A percentile compares a stretch with the other conserved stretches of the same genome.
Evolutionary conservation across 2,797 vertebrate genomes (phyloP).

Genomic region (Moxostoma hubbsi): DNA sequence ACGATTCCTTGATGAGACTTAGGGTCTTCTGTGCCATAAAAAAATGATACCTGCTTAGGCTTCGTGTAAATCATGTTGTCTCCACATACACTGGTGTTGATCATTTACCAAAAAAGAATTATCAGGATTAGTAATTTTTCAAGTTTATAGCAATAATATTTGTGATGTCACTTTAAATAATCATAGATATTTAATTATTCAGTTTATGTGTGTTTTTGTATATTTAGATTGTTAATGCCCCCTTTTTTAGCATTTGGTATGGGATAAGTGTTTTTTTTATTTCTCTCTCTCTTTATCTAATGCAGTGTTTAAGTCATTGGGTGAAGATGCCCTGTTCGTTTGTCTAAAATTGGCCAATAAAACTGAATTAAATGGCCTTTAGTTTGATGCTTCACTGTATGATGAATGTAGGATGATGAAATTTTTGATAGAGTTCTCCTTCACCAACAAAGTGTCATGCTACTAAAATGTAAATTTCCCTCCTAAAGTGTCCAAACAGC

Average conservation of each 20-base stretch:
- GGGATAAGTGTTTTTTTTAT: not conserved
- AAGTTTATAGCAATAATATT: too few species aligned
- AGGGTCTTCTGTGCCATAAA: conserved; percentile 25
- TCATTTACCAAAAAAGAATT: not conserved
- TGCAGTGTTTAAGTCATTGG: not conserved
- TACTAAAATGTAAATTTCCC: not conserved
- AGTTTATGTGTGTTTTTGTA: not conserved
- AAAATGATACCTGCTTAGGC: not conserved
- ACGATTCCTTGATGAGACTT: conserved; percentile 74
- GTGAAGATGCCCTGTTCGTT: too few species aligned
- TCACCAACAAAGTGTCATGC: not conserved
- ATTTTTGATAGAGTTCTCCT: too few species aligned
- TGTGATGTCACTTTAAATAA: not conserved
- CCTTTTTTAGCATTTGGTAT: not conserved
- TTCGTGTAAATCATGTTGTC: not conserved
- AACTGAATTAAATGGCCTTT: conserved; percentile 10
- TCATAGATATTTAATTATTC: too few species aligned
- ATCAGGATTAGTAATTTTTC: too few species aligned
- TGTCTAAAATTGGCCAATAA: conserved; percentile 46
- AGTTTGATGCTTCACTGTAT: not conserved
- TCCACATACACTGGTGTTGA: too few species aligned
- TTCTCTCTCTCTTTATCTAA: not conserved
- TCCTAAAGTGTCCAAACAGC: too few species aligned
- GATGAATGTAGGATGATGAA: too few species aligned
- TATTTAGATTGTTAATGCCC: not conserved